Evolutionary conservation across 2,888 invertebrate genomes (phyloP).

Genomic region (Microctonus brassicae): DNA sequence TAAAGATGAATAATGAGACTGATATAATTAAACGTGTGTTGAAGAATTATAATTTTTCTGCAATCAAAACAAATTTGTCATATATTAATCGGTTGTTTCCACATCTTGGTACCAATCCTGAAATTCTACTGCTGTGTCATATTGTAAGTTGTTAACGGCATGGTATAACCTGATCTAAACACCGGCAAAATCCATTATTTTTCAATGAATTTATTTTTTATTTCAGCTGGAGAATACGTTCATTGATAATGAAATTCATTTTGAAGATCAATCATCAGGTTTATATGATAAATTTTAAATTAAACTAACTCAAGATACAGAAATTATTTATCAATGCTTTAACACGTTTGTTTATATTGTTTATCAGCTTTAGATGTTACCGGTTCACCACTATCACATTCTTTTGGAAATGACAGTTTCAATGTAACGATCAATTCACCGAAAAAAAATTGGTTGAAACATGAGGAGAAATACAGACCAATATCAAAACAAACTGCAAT

Average conservation of each 20-base stretch:
- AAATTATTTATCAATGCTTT: not conserved
- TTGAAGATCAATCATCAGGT: not conserved
- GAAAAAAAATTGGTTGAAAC: constrained; percentile 49
- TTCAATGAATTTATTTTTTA: not conserved
- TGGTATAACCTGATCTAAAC: not conserved
- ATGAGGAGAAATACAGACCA: constrained; percentile 53
- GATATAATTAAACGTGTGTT: constrained; percentile 29
- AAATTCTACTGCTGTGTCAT: constrained; percentile 36
- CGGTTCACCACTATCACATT: constrained; percentile 55
- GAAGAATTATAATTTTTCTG: constrained; percentile 19
- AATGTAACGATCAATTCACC: constrained; percentile 45
- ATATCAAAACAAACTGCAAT: constrained; percentile 46
- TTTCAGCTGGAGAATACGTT: not conserved
- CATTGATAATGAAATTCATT: not conserved
- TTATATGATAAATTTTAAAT: not conserved
- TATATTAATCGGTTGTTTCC: constrained; percentile 51
- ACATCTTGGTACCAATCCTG: constrained; percentile 34
- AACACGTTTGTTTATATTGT: not conserved
- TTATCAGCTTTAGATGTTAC: constrained; percentile 49
- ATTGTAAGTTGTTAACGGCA: constrained; percentile 13
- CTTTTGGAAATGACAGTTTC: constrained; percentile 49
- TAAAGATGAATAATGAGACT: too few species aligned
- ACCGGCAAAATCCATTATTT: not conserved
- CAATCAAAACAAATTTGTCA: constrained; percentile 43
- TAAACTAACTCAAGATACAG: not conserved